These are phyloP conservation scores for Hedya salicella DNA, from an alignment of 2,888 invertebrate species.

Conservation along the genomic window DNA sequence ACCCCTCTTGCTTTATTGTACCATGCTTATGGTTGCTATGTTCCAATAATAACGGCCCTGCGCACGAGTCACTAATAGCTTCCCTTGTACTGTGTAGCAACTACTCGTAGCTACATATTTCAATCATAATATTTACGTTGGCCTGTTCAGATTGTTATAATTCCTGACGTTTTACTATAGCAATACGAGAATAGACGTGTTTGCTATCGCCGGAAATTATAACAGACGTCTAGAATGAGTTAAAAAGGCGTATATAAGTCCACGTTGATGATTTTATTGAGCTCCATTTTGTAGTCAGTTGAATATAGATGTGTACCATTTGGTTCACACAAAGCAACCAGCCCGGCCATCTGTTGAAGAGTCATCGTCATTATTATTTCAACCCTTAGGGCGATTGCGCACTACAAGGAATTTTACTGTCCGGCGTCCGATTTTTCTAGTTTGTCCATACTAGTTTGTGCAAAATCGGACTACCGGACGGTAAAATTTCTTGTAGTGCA, in stretches of 20 bases:
- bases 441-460: too few relatives aligned
- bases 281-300: background rate
- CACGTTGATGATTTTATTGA: slow-evolving; percentile 17
- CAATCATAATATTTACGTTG: slow-evolving; percentile 52
- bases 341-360: too few relatives aligned
- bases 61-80: background rate
- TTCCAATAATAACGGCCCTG: background rate
- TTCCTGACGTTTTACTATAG: slow-evolving; percentile 38
- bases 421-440: too few relatives aligned
- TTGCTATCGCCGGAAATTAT: slow-evolving; percentile 29
- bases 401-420: too few relatives aligned
- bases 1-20: too few relatives aligned
- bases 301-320: background rate
- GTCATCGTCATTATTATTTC: too few relatives aligned
- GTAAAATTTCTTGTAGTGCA: too few relatives aligned
- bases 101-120: slow-evolving; percentile 17
- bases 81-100: too few relatives aligned
- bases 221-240: slow-evolving; percentile 17
- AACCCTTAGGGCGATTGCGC: too few relatives aligned
- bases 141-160: slow-evolving; percentile 23
- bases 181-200: slow-evolving; percentile 40
- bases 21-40: too few relatives aligned
- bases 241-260: slow-evolving; percentile 36
- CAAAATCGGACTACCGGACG: too few relatives aligned
- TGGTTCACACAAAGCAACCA: too few relatives aligned